These are phyloP conservation scores for Burhinus bistriatus DNA, from an alignment of 2,113 vertebrate genomes.

Conservation along the genomic window DNA sequence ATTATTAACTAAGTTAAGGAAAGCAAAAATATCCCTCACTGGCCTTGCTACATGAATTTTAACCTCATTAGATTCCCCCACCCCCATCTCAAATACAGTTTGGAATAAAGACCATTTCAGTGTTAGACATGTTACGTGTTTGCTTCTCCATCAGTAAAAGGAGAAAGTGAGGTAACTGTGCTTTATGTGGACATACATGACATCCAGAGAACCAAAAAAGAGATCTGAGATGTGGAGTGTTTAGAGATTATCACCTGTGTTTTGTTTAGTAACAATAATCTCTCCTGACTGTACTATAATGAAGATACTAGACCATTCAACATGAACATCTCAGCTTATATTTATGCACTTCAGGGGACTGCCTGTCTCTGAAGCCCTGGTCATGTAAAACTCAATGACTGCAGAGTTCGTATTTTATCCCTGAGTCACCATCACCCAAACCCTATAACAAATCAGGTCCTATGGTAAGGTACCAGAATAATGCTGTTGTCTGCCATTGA, in stretches of 20 bases:
- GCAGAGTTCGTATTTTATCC: not conserved
- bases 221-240: not conserved
- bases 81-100: not conserved
- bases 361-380: not conserved
- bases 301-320: not conserved
- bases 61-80: not conserved
- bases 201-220: not conserved
- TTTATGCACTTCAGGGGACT: not conserved
- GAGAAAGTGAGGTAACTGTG: not conserved
- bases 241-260: not conserved
- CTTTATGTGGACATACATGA: not conserved
- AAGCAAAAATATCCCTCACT: not conserved
- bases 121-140: not conserved
- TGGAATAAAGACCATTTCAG: not conserved
- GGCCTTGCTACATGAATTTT: not conserved
- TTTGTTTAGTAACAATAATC: not conserved
- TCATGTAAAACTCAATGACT: not conserved
- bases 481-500: not conserved
- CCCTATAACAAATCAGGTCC: not conserved
- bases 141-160: not conserved
- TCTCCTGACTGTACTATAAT: rapidly evolving
- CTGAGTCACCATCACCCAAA: not conserved
- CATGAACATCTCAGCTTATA: not conserved
- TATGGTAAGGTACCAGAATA: not conserved
- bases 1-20: not conserved